Conservation (phyloP, 1,140 invertebrate species). For the Meloidogyne floridensis region DNA sequence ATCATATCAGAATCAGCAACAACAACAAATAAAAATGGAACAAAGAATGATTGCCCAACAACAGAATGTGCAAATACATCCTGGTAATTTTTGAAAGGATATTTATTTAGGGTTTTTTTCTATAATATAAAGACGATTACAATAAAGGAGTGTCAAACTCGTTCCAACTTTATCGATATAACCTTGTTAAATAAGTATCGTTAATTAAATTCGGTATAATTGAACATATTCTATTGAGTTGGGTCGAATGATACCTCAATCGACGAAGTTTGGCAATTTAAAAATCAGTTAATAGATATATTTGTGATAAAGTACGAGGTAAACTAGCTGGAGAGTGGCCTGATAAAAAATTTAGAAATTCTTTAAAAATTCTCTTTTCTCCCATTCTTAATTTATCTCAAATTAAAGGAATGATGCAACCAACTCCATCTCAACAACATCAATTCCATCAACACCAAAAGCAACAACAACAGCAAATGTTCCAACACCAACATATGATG, state of each 20-base stretch:
- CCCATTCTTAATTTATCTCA: not conserved
- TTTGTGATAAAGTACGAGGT: no score
- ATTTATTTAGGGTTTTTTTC: not conserved
- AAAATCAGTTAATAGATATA: no score
- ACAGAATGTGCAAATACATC: conserved; percentile 14
- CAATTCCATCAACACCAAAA: conserved; percentile 31
- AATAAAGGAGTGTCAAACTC: no score
- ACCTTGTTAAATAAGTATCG: no score
- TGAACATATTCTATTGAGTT: no score
- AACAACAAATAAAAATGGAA: conserved; percentile 34
- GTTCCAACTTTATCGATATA: no score
- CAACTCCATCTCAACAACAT: not conserved
- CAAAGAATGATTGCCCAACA: conserved; percentile 20
- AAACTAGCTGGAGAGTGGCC: no score
- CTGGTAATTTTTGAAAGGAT: not conserved
- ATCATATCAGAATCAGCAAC: not conserved
- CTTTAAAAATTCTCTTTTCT: not conserved
- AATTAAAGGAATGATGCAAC: conserved; percentile 16
- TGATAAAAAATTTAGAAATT: no score
- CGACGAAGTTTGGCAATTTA: no score
- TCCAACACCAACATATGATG: conserved; percentile 36
- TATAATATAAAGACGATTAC: no score
- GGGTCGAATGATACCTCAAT: no score
- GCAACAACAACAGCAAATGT: conserved; percentile 31
- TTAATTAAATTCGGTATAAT: no score